These are phyloP conservation scores for Cryptocephalus primarius DNA, from an alignment of 2,888 invertebrate species.

Conservation along the genomic window DNA sequence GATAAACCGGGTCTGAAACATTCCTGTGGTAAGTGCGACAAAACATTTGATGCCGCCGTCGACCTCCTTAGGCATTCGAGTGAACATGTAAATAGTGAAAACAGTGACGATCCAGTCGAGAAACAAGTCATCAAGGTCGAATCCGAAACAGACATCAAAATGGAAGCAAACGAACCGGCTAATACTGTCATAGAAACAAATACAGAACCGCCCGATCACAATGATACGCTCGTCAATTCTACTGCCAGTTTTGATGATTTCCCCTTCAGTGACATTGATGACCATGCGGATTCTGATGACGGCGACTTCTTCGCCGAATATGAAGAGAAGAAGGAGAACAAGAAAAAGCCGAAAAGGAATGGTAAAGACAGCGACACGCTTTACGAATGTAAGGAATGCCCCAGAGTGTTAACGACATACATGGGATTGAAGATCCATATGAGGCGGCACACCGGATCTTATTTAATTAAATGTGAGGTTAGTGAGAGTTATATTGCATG, in stretches of 20 bases:
- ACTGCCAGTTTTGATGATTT: slow-evolving; percentile 16
- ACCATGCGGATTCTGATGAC: slow-evolving; percentile 10
- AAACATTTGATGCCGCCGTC: slow-evolving; percentile 13
- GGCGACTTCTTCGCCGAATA: slow-evolving; percentile 13
- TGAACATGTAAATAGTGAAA: slow-evolving; percentile 13
- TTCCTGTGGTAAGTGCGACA: slow-evolving; percentile 17
- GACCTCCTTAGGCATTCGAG: slow-evolving; percentile 18
- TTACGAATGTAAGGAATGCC: slow-evolving; percentile 28
- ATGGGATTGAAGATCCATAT: slow-evolving; percentile 43
- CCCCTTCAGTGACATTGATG: slow-evolving; percentile 16
- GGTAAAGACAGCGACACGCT: slow-evolving; percentile 20
- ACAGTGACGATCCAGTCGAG: slow-evolving; percentile 3
- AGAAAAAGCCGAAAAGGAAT: slow-evolving; percentile 10
- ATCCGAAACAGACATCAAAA: slow-evolving; percentile 6
- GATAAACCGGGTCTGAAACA: slow-evolving; percentile 19
- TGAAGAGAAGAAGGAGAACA: slow-evolving; percentile 10
- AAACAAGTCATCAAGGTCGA: slow-evolving; percentile 4
- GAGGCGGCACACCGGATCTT: slow-evolving; percentile 50
- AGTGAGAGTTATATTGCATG: slow-evolving; percentile 1
- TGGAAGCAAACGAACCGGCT: slow-evolving; percentile 8
- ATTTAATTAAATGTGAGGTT: slow-evolving; percentile 27
- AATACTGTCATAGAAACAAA: slow-evolving; percentile 5
- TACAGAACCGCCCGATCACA: slow-evolving; percentile 3
- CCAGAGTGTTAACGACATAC: slow-evolving; percentile 25
- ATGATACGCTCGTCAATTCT: slow-evolving; percentile 11